Conservation (phyloP, 92 coral and sea anemone genomes). For the Epizoanthus fatuus region DNA sequence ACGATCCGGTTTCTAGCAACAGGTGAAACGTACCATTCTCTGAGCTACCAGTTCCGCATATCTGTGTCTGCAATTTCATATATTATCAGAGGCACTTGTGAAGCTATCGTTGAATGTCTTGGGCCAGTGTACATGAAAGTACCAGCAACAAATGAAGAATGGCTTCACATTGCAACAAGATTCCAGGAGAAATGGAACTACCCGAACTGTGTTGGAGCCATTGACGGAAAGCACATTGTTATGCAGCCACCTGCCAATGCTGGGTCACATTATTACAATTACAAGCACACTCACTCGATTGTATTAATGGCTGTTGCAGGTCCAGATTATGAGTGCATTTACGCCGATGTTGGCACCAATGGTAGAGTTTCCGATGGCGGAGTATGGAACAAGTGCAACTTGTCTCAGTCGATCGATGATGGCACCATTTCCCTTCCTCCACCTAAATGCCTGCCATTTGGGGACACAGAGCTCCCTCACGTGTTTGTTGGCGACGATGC, state of each 20-base stretch:
- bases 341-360: slow-evolving; percentile 71
- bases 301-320: slow-evolving; percentile 67
- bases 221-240: slow-evolving; percentile 68
- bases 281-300: slow-evolving; percentile 56
- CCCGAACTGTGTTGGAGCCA: slow-evolving; percentile 69
- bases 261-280: slow-evolving; percentile 63
- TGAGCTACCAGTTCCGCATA: slow-evolving; percentile 65
- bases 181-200: slow-evolving; percentile 62
- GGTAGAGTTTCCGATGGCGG: slow-evolving; percentile 73
- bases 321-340: slow-evolving; percentile 59
- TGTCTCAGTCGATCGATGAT: slow-evolving; percentile 59
- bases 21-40: slow-evolving; percentile 64
- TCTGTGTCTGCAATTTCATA: slow-evolving; percentile 50
- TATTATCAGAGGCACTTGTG: slow-evolving; percentile 51
- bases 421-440: slow-evolving; percentile 56
- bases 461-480: slow-evolving; percentile 44
- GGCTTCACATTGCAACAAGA: slow-evolving; percentile 45
- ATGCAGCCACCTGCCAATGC: slow-evolving; percentile 59
- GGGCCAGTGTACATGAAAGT: slow-evolving; percentile 46
- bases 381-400: slow-evolving; percentile 72
- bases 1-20: slow-evolving; percentile 61
- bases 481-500: slow-evolving; percentile 73
- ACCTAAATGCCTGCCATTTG: slow-evolving; percentile 57
- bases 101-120: slow-evolving; percentile 33
- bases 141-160: slow-evolving; percentile 56